phyloP scores from a whole-genome alignment of 2,888 invertebrate species.

The Ctena decussata region DNA sequence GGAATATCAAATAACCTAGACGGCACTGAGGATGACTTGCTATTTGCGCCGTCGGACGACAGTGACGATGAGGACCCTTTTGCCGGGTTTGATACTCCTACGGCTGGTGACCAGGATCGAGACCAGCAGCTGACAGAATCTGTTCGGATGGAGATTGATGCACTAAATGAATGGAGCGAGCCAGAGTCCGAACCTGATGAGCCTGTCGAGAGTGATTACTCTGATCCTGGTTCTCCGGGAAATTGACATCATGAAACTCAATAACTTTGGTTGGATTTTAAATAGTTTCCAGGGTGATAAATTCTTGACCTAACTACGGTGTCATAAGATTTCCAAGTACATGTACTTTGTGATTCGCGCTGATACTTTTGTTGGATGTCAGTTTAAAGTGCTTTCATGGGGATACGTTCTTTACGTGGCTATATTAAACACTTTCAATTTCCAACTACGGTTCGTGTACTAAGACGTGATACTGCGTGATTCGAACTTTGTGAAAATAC shows the following conservation, averaged over 20 bases:
- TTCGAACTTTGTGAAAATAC: too few relatives aligned
- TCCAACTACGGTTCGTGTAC: too few relatives aligned
- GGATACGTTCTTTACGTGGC: too few relatives aligned
- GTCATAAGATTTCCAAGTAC: not conserved
- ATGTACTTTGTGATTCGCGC: not conserved
- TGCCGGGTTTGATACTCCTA: not conserved
- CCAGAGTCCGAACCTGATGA: not conserved
- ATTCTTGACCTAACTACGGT: not conserved
- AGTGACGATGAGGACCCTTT: not conserved
- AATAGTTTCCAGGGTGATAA: not conserved
- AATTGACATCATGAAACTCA: not conserved
- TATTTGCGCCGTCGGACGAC: not conserved
- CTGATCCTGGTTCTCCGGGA: not conserved
- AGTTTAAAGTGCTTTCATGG: too few relatives aligned
- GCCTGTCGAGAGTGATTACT: not conserved
- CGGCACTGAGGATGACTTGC: not conserved
- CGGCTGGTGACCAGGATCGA: not conserved
- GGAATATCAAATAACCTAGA: not conserved
- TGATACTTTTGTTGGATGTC: not conserved
- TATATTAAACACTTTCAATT: too few relatives aligned
- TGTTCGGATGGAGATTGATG: not conserved
- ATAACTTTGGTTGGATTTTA: not conserved
- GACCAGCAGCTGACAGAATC: not conserved
- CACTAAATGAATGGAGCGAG: not conserved
- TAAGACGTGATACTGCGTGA: too few relatives aligned